Base-by-base conservation (phyloP, 2,113 vertebrate genomes). In the Ondatra zibethicus region DNA sequence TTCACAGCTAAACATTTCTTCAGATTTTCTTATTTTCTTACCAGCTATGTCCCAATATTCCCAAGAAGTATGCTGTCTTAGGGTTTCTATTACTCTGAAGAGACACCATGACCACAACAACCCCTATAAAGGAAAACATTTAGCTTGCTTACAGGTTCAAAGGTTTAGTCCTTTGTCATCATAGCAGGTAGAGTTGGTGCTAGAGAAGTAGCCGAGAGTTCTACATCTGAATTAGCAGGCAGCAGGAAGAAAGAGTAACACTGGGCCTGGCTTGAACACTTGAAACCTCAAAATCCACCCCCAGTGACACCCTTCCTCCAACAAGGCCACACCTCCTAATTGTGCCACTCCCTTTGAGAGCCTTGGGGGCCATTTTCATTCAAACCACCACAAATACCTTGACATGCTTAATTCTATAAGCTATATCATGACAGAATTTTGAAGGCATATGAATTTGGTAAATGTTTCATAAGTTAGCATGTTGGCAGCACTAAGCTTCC, bases 1-100 rank as follows among this genome's bases (percentile, higher is more conserved):
- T 42, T 33, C 96, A 89, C 70, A 92, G 68, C 61, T 89, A 85
- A 77, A 75, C n/a, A 50, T 97, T 97, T 95, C 80, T 96, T 93
- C 68, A 89, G 42, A 85, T 66, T 91, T 94, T 89, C 73, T 93
- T 8, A 52, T 87, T 88, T 29, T 76, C 21, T 96, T 94, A 72
- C 23, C 50, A 90, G 0, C 91, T 92, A 63, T 80, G 82, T 21
- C 23, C 19, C 50, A 94, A 4, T 16, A 76, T 95, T 94, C 25
- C 21, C 95, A 94, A 96, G 91, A 75, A 88, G 45, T 19, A 3
- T 88, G 52, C 39, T 7, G 36, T 84, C 77, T 55, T 81, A 63
- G 81, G 25, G 25, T 84, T 63, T 42, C 80, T 84, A 10, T 42
- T 39, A n/a, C 23, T 82, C 13, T 84, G 58, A 63, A 84, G n/a